Evolutionary conservation across 2,888 invertebrate species (phyloP).

Genomic region (Athalia cordata): DNA sequence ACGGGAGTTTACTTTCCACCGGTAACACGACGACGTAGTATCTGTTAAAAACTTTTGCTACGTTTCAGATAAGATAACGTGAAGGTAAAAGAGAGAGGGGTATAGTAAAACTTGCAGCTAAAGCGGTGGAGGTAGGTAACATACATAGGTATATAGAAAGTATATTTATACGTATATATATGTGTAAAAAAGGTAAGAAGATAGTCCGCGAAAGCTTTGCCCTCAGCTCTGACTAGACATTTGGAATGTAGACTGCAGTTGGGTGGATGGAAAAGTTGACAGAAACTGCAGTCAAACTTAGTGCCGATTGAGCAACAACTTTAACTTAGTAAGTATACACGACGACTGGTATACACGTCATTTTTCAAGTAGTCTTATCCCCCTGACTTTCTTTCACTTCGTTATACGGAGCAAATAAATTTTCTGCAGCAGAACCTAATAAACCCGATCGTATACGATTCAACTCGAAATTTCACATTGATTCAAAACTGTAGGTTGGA

Average conservation of each 20-base stretch:
- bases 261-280: background rate
- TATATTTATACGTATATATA: too few species aligned
- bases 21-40: background rate
- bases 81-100: background rate
- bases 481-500: too few species aligned
- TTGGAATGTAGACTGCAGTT: background rate
- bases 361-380: too few species aligned
- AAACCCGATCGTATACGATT: too few species aligned
- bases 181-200: conserved; percentile 2
- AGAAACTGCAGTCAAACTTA: conserved; percentile 27
- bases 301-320: conserved; percentile 6
- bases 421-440: too few species aligned
- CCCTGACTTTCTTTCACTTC: too few species aligned
- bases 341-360: too few species aligned
- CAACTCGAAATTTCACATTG: too few species aligned
- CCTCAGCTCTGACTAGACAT: background rate
- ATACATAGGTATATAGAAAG: too few species aligned
- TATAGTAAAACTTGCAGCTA: background rate
- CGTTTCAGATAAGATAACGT: background rate
- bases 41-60: conserved; percentile 8
- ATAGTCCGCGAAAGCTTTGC: conserved; percentile 25
- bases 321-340: background rate
- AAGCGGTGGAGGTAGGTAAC: too few species aligned
- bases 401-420: too few species aligned
- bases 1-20: background rate